Evolutionary conservation across 2,113 vertebrate species (phyloP), one percentile per base, ranked within the genome.

Genomic region (Rhizomys pruinosus): DNA sequence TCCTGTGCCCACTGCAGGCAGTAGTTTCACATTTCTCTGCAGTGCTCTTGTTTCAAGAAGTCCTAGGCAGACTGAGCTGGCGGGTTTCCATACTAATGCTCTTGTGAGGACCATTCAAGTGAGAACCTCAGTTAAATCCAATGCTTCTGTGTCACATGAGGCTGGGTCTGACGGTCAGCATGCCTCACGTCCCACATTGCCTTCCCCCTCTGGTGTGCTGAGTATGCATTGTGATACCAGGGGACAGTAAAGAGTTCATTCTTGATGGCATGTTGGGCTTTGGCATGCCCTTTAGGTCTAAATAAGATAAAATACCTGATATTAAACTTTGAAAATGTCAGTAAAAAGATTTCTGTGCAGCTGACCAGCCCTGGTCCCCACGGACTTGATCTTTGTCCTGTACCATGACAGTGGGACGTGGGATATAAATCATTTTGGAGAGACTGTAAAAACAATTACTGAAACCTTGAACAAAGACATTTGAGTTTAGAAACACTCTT

Each of bases 301-400:
- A 84, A 92, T 85, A 90, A 93, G 85, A 85, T 91, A 79, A 94
- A 94, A 96, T 80, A 52, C 88, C 85, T 87, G 69, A 77, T 91
- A 77, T 68, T 94, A 92, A 92, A 94, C 74, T 95, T 96, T n/a
- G 80, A 95, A 96, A 96, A 96, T 92, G 80, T 96, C 82, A 91
- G 71, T 71, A 68, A 87, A 88, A 89, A 87, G 95, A 84, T 93
- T 96, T 97, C 37, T 74, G 39, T 77, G 87, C 37, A 69, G 87
- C 87, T 84, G 73, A 87, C 76, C 91, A 92, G 32, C 42, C 77
- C 69, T 47, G 8, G 17, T 96, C 89, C 78, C 79, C 2, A 25
- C 76, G 74, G 91, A 87, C 72, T 81, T 94, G 69, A 87, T 91
- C 93, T 89, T 84, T 94, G 92, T 92, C 61, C 73, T 89, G 34